Evolutionary conservation across 2,888 invertebrate species (phyloP), one percentile per base, ranked within the genome.

Genomic region (Himalopsyche japonica): DNA sequence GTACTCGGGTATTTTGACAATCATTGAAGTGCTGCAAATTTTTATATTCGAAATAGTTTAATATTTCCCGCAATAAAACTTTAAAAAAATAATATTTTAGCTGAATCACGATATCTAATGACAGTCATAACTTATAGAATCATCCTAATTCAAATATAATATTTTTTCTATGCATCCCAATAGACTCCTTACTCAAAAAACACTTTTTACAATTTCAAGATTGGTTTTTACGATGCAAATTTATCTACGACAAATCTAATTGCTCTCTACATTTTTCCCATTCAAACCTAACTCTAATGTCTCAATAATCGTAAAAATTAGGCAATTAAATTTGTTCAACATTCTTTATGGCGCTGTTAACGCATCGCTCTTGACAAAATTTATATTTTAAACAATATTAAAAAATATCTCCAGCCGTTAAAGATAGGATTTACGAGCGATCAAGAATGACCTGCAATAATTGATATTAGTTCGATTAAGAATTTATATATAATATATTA

Each of bases 291-390:
- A 83, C 47, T 80, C 80, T 85, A 86, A 85, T 84, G 86, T 86
- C 85, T 84, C 84, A 84, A 86, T 86, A 86, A 85, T 86, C 86
- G 86, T 86, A 81, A 84, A 85, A 79, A 47, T 10, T 57, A 18
- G 80, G 80, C 82, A 37, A 82, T 86, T 84, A 86, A 86, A 86
- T 82, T 76, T 81, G 86, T 86, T 49, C 20, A 80, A 80, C 79
- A 37, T 78, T 77, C 77, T 86, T 85, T 85, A 84, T 82, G 49
- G 43, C 8, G n/a, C 82, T 80, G 76, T 57, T 57, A 57, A 57
- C 57, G 57, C 57, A 57, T 57, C 57, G 24, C 57, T 57, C 24
- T 57, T 24, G 10, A 57, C 57, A 57, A 57, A 57, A 57, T 57
- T 57, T 57, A 57, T 57, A 57, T 57, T 20, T 57, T 57, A 20